Evolutionary conservation across 2,113 vertebrate genomes (phyloP), one percentile per base, ranked within the genome.

Genomic region (Apaloderma vittatum): DNA sequence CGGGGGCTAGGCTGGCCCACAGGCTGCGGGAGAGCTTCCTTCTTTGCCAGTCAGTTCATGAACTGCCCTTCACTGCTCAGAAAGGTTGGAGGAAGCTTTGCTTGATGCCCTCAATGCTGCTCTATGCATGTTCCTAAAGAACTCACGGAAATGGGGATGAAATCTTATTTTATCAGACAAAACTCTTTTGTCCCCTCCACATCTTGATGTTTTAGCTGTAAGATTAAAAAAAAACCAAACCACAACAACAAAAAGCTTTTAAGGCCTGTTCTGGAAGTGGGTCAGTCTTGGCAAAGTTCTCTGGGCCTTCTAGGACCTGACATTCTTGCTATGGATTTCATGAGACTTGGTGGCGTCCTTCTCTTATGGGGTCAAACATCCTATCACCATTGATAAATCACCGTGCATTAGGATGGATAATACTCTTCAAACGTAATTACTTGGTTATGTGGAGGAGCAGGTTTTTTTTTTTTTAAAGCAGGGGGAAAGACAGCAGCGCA

Each of bases 381-480:
- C 87, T 49, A 34, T 92, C 80, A 7, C 63, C 34, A 3, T 1
- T 88, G 76, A 86, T 90, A 79, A 87, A 80, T 88, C 93, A 49
- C 55, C 3, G 0, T 12, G 67, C 63, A 34, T 67, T 81, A 49
- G 27, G 49, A 9, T 40, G 68, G 52, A 75, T 80, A 11, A 70
- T 79, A 13, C 54, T 79, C 94, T 75, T 79, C 93, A 75, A n/a
- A 73, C 17, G 7, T 17, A 36, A 78, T 95, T 34, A 52, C 83
- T 58, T 20, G 57, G 34, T 67, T 88, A 71, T 29, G 9, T 8
- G 67, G 61, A 85, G 82, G 75, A 65, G 49, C 45, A 5, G 52
- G 14, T 0, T 40, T 12, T 40, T 40, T 40, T 40, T 23, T 65
- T 51, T 58, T 62, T 37, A 17, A 76, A 92, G 90, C 46, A n/a